Conservation (phyloP, 2,888 invertebrate genomes). For the Synergus itoensis region DNA sequence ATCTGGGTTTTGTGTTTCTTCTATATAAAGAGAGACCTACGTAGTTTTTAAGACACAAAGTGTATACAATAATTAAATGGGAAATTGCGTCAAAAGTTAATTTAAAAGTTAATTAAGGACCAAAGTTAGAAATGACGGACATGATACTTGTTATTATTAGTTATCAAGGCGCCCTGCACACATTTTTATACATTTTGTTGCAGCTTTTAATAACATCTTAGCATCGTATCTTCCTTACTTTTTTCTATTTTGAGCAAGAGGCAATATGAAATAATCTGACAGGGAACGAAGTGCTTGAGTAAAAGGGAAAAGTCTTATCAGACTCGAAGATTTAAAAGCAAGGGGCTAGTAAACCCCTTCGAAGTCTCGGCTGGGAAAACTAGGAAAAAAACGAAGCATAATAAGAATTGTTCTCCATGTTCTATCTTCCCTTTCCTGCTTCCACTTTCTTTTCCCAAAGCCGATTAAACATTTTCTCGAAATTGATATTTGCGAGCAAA, state of each 20-base stretch:
- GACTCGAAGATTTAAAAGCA: conserved; percentile 38
- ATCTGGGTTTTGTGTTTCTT: not conserved
- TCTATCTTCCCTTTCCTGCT: conserved; percentile 6
- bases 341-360: conserved; percentile 32
- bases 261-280: conserved; percentile 42
- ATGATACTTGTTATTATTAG: not conserved
- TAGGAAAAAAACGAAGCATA: conserved; percentile 30
- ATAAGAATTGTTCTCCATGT: conserved; percentile 38
- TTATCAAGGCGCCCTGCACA: conserved; percentile 12
- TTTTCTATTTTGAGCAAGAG: conserved; percentile 33
- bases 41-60: not conserved
- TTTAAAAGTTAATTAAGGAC: too few relatives aligned
- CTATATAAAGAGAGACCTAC: not conserved
- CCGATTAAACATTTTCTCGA: conserved; percentile 31
- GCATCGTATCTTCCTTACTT: not conserved
- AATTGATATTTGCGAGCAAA: conserved; percentile 26
- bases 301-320: conserved; percentile 41
- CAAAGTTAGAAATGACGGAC: not conserved
- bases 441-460: conserved; percentile 12
- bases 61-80: not conserved
- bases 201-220: conserved; percentile 17
- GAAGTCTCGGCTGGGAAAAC: conserved; percentile 25
- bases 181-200: conserved; percentile 14
- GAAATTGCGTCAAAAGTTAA: too few relatives aligned
- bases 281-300: conserved; percentile 34